Conservation (phyloP, 2,113 vertebrate species). For the Coreoperca whiteheadi region DNA sequence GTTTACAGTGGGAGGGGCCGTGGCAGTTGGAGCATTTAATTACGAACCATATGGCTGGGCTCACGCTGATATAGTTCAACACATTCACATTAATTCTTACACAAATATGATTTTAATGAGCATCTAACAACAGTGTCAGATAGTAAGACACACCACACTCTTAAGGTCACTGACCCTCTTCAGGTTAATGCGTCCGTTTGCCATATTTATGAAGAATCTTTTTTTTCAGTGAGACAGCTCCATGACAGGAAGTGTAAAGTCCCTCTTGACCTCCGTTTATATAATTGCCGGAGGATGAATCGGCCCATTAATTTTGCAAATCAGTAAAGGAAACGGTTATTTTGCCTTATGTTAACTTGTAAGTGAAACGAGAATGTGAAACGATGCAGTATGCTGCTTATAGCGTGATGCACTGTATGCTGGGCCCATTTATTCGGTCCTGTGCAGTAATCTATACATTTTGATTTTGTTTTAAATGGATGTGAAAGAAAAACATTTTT, state of each 20-base stretch:
- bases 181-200: conserved; percentile 27
- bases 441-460: too few species aligned
- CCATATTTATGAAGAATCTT: conserved; percentile 32
- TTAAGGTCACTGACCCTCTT: conserved; percentile 32
- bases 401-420: too few species aligned
- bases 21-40: conserved; percentile 45
- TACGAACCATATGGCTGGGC: conserved; percentile 45
- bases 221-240: neutral
- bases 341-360: too few species aligned
- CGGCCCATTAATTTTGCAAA: too few species aligned
- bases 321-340: too few species aligned
- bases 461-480: too few species aligned
- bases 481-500: too few species aligned
- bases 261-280: conserved; percentile 27
- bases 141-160: conserved; percentile 31
- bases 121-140: conserved; percentile 34
- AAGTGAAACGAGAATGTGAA: too few species aligned
- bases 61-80: conserved; percentile 43
- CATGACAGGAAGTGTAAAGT: conserved; percentile 14
- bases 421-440: too few species aligned
- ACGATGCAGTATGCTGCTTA: too few species aligned
- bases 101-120: conserved; percentile 69
- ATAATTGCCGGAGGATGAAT: conserved; percentile 10
- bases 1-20: neutral
- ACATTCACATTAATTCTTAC: conserved; percentile 49